Conservation (phyloP, 2,888 invertebrate species). For the Unio delphinus region DNA sequence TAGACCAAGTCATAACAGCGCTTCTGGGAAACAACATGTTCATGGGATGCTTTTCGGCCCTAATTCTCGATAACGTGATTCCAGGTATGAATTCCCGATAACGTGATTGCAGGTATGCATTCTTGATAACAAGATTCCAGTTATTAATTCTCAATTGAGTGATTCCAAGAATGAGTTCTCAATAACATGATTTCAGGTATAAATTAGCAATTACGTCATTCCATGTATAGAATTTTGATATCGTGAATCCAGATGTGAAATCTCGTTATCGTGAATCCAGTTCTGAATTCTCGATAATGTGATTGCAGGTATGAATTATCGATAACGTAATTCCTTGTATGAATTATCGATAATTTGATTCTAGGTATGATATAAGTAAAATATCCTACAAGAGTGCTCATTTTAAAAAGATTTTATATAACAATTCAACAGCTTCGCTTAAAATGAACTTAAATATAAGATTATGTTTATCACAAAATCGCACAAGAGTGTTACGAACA, state of each 20-base stretch:
- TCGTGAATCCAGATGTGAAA: background rate
- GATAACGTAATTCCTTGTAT: too few species aligned
- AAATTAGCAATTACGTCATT: background rate
- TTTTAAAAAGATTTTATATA: too few species aligned
- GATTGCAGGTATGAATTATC: background rate
- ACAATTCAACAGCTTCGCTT: too few species aligned
- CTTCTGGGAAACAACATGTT: slow-evolving; percentile 65
- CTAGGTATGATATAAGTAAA: slow-evolving; percentile 12
- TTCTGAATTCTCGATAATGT: slow-evolving; percentile 21
- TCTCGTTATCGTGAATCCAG: slow-evolving; percentile 69
- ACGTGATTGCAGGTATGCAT: background rate
- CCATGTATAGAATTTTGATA: background rate
- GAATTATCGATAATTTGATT: slow-evolving; percentile 66
- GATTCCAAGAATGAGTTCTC: background rate
- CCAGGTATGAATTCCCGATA: slow-evolving; percentile 44
- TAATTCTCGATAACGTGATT: slow-evolving; percentile 70
- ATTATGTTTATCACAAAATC: too few species aligned
- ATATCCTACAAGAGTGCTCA: too few species aligned
- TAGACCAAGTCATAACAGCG: slow-evolving; percentile 48
- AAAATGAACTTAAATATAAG: too few species aligned
- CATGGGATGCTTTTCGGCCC: slow-evolving; percentile 70
- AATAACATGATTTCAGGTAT: background rate
- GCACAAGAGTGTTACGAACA: too few species aligned
- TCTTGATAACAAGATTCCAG: background rate
- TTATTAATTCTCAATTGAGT: background rate